Evolutionary conservation across 30 jellyfish, hydroid and myxozoan genomes (phyloP).

Genomic region (Cassiopea xamachana): DNA sequence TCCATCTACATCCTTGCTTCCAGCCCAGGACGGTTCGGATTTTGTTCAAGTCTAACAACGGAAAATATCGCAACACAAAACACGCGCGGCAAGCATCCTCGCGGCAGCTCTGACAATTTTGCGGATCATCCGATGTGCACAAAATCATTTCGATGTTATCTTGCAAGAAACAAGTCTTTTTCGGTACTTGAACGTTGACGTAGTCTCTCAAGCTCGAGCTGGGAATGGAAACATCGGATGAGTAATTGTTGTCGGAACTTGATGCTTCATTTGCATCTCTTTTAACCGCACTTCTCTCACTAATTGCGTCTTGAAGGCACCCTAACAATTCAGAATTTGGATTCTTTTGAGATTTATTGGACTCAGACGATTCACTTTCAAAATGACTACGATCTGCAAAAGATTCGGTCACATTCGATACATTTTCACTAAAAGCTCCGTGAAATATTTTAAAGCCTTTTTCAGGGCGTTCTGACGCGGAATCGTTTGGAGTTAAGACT

Average conservation of each 20-base stretch:
- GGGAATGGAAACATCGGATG: background rate
- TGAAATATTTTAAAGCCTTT: background rate
- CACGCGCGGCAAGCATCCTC: constrained; percentile 94
- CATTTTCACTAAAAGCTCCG: background rate
- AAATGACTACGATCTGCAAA: background rate
- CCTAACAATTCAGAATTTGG: background rate
- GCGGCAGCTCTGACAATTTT: constrained; percentile 71
- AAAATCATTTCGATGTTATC: constrained; percentile 39
- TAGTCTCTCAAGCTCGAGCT: constrained; percentile 42
- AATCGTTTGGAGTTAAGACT: too few species aligned
- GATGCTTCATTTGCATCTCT: background rate
- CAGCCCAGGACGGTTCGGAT: constrained; percentile 80
- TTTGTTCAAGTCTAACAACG: constrained; percentile 73
- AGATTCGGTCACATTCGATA: background rate
- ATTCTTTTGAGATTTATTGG: background rate
- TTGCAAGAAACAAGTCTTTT: constrained; percentile 21
- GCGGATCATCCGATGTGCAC: constrained; percentile 61
- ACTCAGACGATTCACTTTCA: background rate
- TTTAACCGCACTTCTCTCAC: background rate
- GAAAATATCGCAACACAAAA: constrained; percentile 79
- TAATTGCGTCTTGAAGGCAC: background rate
- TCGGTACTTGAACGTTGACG: constrained; percentile 48
- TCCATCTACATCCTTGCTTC: constrained; percentile 95
- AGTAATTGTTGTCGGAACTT: background rate
- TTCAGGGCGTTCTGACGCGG: too few species aligned